Percentiles rank a stretch among this genome's conserved stretches.
Evolutionary conservation across 2,113 vertebrate species (phyloP).

Genomic region (Bambusicola thoracicus): DNA sequence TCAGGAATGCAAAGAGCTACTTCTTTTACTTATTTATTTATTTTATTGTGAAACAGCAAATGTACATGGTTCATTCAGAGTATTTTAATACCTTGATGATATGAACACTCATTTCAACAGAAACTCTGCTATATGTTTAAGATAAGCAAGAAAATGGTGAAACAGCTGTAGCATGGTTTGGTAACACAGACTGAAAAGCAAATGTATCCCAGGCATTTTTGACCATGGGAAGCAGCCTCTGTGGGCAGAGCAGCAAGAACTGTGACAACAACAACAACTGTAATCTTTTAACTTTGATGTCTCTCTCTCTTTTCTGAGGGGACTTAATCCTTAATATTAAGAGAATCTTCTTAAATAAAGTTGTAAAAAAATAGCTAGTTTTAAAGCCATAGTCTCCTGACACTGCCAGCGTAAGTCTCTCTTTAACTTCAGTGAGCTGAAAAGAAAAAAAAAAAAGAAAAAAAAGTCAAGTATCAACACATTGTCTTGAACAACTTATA

Average conservation of each 20-base stretch:
- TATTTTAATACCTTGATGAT: neutral
- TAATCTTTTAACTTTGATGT: neutral
- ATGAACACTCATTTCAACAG: neutral
- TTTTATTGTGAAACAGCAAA: neutral
- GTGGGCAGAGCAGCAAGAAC: neutral
- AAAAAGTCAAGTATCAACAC: neutral
- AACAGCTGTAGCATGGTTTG: neutral
- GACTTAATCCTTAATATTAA: neutral
- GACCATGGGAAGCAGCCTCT: neutral
- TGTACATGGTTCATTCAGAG: neutral
- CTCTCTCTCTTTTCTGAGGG: neutral
- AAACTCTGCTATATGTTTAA: neutral
- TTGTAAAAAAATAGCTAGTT: neutral
- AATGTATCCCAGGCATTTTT: neutral
- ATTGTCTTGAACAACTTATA: constrained; percentile 30
- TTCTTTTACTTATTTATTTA: neutral
- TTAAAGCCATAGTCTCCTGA: neutral
- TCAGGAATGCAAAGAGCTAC: neutral
- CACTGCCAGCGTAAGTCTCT: neutral
- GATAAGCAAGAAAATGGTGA: neutral
- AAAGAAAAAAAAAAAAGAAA: neutral
- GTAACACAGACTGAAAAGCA: neutral
- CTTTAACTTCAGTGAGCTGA: neutral
- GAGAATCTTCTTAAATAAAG: neutral
- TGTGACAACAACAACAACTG: neutral